phyloP scores from a whole-genome alignment of 2,888 invertebrate species.

The Galeopsomyia nigrocyanea region DNA sequence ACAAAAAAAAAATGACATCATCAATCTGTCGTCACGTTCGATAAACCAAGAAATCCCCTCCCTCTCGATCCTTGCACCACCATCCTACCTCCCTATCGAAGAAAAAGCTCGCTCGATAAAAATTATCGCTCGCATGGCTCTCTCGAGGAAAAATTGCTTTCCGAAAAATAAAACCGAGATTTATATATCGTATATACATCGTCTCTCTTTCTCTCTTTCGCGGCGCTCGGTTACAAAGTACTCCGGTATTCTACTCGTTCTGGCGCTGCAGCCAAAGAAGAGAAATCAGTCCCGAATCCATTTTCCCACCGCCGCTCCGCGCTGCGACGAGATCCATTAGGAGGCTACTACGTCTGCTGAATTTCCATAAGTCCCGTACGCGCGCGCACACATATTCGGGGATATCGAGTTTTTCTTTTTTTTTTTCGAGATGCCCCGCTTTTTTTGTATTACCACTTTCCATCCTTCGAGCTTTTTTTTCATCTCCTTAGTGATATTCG shows the following conservation, averaged over 20 bases:
- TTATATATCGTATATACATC: no score
- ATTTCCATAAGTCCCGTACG: slow-evolving; percentile 30
- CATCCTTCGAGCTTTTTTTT: no score
- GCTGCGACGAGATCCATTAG: slow-evolving; percentile 39
- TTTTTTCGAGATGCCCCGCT: no score
- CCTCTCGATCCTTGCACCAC: no score
- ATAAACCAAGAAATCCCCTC: slow-evolving; percentile 17
- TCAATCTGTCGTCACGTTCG: slow-evolving; percentile 41
- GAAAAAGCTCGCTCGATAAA: slow-evolving; percentile 19
- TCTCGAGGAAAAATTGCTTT: not conserved
- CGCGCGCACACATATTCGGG: no score
- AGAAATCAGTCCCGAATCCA: slow-evolving; percentile 42
- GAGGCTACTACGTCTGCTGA: slow-evolving; percentile 20
- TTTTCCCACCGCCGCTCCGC: not conserved
- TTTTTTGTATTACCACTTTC: no score
- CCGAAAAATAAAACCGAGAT: no score
- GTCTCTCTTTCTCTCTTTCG: no score
- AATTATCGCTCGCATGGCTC: slow-evolving; percentile 23
- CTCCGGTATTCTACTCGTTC: slow-evolving; percentile 16
- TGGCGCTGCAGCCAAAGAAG: not conserved
- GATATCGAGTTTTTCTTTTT: no score
- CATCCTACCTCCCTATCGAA: not conserved
- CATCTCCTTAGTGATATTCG: no score
- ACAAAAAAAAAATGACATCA: slow-evolving; percentile 31
- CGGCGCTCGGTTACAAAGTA: slow-evolving; percentile 20